Base-by-base conservation (phyloP, 1,140 invertebrate species). In the Papilio polytes region DNA sequence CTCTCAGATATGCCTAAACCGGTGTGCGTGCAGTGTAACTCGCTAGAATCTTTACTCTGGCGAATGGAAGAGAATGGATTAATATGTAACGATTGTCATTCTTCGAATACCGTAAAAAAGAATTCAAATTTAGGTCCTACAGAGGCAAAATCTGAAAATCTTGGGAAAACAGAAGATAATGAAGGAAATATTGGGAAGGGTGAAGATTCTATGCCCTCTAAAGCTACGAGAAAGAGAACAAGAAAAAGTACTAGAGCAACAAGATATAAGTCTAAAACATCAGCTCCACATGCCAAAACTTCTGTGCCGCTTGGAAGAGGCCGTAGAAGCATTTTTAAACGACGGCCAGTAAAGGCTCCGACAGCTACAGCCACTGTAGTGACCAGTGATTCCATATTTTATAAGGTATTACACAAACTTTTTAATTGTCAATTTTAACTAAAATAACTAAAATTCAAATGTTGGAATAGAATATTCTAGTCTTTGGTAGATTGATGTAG, bases 321-420 rank as follows among this genome's bases (percentile, higher is more conserved):
- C 48, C 96, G 98, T 15, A 94, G 98, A 84, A 96, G 97, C 36
- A 96, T 98, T 74, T 98, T 98, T 87, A 98, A 98, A 90, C 97
- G 97, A 89, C 96, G 96, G 86, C 97, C 97, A 8, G 95, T 97
- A 18, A 98, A 98, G 94, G 97, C 98, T 3, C 98, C 98, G 18
- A 96, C 96, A 8, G 96, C 98, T 26, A 97, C 98, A 44, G 97
- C 98, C 0, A 98, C 97, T 66, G 96, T 98, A 4, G 96, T 98
- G 3, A 98, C 98, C 9, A 97, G 97, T 84, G 96, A 98, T 81
- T 97, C 96, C 88, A 95, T 98, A 10, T 98, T 98, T 94, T 97
- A 97, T 94, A 98, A 98, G 95, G 97, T 36, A 36, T 4, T 6
- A 6, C 36, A 36, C 0, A 36, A 6, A 36, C 36, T 36, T 36